These are phyloP conservation scores for Plecotus auritus DNA, from an alignment of 2,113 vertebrate species.

Conservation along the genomic window DNA sequence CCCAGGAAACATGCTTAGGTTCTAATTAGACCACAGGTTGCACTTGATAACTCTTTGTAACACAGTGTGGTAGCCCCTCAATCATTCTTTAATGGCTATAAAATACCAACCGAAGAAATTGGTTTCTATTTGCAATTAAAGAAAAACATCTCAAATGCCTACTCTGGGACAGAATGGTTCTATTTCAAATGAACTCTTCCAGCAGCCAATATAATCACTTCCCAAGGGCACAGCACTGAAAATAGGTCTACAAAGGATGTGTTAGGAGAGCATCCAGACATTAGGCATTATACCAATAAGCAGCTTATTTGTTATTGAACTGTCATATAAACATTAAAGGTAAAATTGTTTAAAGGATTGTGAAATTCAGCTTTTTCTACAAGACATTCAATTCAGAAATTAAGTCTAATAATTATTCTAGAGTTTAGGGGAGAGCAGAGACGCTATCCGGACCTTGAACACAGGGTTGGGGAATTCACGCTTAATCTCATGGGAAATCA, in stretches of 20 bases:
- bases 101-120: neutral
- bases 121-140: neutral
- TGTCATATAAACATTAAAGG: neutral
- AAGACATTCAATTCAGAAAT: neutral
- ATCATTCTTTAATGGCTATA: neutral
- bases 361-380: neutral
- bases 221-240: neutral
- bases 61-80: neutral
- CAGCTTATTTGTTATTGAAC: neutral
- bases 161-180: neutral
- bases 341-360: neutral
- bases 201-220: neutral
- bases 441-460: conserved; percentile 11
- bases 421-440: neutral
- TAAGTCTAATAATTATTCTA: neutral
- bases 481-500: conserved; percentile 28
- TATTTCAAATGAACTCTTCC: neutral
- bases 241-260: neutral
- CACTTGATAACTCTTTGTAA: neutral
- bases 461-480: conserved; percentile 15
- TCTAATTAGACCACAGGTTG: neutral
- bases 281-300: neutral
- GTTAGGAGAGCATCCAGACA: neutral
- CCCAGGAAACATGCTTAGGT: neutral
- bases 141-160: neutral